These are phyloP conservation scores for Euthynnus affinis DNA, from an alignment of 2,797 vertebrate species.

Conservation along the genomic window DNA sequence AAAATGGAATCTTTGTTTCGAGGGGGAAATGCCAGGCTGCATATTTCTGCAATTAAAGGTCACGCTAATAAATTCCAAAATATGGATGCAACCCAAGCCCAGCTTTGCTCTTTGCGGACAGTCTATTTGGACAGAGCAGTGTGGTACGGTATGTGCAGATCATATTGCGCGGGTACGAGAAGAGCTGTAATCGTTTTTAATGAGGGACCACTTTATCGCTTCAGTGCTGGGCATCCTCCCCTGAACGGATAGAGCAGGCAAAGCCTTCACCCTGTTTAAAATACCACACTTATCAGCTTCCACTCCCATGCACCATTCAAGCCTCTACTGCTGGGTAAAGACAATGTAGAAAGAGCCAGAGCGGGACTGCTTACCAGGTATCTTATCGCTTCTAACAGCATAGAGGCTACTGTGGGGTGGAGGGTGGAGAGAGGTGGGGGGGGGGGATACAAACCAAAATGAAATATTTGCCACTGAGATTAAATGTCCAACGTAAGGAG, in stretches of 20 bases:
- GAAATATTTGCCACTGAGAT: constrained; percentile 76
- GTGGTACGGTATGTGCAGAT: constrained; percentile 72
- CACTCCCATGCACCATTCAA: constrained; percentile 78
- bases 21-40: constrained; percentile 65
- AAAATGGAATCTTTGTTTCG: constrained; percentile 66
- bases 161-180: constrained; percentile 73
- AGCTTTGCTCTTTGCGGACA: constrained; percentile 61
- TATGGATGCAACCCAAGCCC: constrained; percentile 65
- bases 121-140: constrained; percentile 56
- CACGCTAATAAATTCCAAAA: constrained; percentile 70
- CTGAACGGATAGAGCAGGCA: constrained; percentile 73
- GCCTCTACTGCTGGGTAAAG: constrained; percentile 69
- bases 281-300: constrained; percentile 84
- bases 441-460: constrained; percentile 61
- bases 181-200: constrained; percentile 83
- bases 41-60: constrained; percentile 73
- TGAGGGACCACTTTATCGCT: constrained; percentile 82
- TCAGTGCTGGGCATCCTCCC: constrained; percentile 78
- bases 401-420: constrained; percentile 68
- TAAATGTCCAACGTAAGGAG: constrained; percentile 70
- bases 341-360: constrained; percentile 73
- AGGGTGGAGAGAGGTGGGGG: neutral
- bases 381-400: constrained; percentile 74
- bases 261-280: constrained; percentile 81
- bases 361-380: constrained; percentile 73